A percentile compares a stretch with the other conserved stretches of the same genome.
phyloP scores from a whole-genome alignment of 2,888 invertebrate species.

The Lepidochitona cinerea region DNA sequence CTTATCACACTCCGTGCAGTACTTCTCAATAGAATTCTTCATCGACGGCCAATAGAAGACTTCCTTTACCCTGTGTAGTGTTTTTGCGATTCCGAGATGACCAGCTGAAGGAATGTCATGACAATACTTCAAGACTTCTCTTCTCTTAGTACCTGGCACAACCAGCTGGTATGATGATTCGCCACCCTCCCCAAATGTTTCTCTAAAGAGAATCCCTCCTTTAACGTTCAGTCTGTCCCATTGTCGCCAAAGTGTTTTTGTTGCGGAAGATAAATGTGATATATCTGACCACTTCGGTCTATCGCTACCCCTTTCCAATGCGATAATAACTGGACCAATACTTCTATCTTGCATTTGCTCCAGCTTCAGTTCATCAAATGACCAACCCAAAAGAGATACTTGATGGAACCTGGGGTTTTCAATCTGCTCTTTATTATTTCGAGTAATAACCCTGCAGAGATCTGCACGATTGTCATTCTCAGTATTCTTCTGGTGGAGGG shows the following conservation, averaged over 20 bases:
- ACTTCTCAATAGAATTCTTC: constrained; percentile 10
- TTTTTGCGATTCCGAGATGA: constrained; percentile 23
- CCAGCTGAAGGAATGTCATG: constrained; percentile 14
- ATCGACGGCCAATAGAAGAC: constrained; percentile 21
- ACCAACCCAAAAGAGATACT: neutral
- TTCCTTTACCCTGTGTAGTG: constrained; percentile 7
- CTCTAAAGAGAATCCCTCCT: constrained; percentile 13
- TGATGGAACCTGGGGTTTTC: too few relatives aligned
- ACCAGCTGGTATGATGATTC: constrained; percentile 9
- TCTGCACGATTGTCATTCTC: too few relatives aligned
- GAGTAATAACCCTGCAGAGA: neutral
- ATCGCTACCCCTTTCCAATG: neutral
- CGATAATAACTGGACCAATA: neutral
- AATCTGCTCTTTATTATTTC: neutral
- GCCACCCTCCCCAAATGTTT: constrained; percentile 13
- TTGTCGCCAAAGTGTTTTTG: constrained; percentile 15
- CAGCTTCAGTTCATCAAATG: neutral
- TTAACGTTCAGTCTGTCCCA: constrained; percentile 14
- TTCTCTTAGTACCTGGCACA: neutral
- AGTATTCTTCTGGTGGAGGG: too few relatives aligned
- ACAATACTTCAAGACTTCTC: constrained; percentile 1
- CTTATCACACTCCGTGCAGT: constrained; percentile 13
- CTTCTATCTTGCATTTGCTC: neutral
- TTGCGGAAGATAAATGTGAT: neutral
- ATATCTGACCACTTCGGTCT: neutral